These are phyloP conservation scores for Myotis planiceps DNA, from an alignment of 2,797 vertebrate genomes.

Conservation along the genomic window DNA sequence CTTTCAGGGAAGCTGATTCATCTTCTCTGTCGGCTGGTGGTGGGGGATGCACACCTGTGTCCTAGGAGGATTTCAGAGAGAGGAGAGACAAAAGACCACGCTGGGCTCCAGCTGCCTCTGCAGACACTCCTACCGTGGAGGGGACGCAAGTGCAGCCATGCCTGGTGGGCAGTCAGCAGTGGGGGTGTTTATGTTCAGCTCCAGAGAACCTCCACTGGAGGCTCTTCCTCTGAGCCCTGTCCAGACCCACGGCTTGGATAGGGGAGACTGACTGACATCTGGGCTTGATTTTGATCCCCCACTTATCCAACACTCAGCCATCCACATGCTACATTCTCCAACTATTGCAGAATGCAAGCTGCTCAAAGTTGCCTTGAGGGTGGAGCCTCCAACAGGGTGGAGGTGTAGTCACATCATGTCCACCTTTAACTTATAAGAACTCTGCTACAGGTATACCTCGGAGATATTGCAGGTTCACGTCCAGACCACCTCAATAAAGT, in stretches of 20 bases:
- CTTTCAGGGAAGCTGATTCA: conserved; percentile 70
- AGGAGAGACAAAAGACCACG: conserved; percentile 26
- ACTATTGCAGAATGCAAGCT: neutral
- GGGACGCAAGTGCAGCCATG: conserved; percentile 13
- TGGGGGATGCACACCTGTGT: conserved; percentile 63
- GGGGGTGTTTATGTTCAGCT: neutral
- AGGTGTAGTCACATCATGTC: neutral
- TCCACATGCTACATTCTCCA: conserved; percentile 28
- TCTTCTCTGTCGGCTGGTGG: conserved; percentile 51
- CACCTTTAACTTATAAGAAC: neutral
- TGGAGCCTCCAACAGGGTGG: neutral
- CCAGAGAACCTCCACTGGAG: neutral
- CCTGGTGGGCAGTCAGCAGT: conserved; percentile 17
- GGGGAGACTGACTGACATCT: conserved; percentile 46
- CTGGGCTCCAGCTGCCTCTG: conserved; percentile 51
- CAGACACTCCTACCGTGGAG: conserved; percentile 1
- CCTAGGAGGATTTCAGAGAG: conserved; percentile 72
- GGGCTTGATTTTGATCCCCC: conserved; percentile 35
- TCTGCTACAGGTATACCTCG: neutral
- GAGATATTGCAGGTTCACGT: neutral
- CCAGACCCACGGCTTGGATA: neutral
- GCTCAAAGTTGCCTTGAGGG: conserved; percentile 10
- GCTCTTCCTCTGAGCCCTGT: conserved; percentile 11
- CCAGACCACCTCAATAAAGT: neutral
- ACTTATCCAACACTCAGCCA: neutral